Evolutionary conservation across 2,888 invertebrate genomes (phyloP).

Genomic region (Drosophila greeni): DNA sequence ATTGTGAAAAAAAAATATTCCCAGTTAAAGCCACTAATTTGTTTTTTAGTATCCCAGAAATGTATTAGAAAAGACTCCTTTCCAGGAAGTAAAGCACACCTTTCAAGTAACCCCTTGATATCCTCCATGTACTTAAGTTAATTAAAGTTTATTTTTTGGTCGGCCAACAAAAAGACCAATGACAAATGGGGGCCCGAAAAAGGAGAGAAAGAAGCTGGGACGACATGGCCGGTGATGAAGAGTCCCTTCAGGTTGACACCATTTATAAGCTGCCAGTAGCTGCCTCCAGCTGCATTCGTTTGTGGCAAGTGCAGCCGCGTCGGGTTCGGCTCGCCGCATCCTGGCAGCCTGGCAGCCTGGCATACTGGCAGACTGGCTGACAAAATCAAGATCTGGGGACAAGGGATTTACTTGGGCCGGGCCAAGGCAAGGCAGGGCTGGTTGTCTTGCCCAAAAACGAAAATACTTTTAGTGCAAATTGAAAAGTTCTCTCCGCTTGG

Average conservation of each 20-base stretch:
- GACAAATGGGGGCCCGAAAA: constrained; percentile 48
- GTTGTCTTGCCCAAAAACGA: constrained; percentile 15
- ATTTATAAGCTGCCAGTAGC: constrained; percentile 50
- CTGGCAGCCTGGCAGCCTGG: constrained; percentile 3
- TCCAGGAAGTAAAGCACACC: background rate
- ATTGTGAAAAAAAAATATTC: background rate
- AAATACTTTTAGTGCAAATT: constrained; percentile 62
- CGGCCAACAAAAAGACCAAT: constrained; percentile 46
- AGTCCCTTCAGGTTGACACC: constrained; percentile 28
- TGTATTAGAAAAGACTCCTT: background rate
- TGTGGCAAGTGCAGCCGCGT: constrained; percentile 57
- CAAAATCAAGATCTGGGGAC: constrained; percentile 37
- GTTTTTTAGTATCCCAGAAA: too few species aligned
- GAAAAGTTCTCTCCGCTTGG: constrained; percentile 58
- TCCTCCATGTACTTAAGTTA: constrained; percentile 58
- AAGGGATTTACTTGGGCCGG: constrained; percentile 35
- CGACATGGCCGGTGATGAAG: constrained; percentile 19
- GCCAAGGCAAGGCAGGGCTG: background rate
- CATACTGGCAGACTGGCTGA: constrained; percentile 27
- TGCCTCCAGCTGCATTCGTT: constrained; percentile 37
- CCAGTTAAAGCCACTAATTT: background rate
- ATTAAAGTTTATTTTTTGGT: constrained; percentile 61
- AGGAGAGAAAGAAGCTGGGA: constrained; percentile 16
- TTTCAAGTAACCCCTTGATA: background rate
- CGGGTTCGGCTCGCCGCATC: constrained; percentile 39